Evolutionary conservation across 2,888 invertebrate genomes (phyloP), one percentile per base, ranked within the genome.

Genomic region (Meganola albula): DNA sequence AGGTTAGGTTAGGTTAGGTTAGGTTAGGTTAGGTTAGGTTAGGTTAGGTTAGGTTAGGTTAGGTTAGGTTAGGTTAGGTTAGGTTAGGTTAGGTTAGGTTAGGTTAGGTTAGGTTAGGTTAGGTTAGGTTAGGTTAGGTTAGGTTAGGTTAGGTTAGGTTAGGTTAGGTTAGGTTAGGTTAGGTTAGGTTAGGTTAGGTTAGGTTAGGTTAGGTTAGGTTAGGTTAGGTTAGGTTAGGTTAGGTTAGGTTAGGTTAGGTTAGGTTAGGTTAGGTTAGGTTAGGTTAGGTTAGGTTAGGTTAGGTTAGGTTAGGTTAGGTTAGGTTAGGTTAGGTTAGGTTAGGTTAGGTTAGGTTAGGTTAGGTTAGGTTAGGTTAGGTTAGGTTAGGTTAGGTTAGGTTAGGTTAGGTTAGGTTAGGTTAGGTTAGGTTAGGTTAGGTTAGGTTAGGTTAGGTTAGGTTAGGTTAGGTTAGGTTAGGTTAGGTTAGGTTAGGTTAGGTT

Each of bases 101-200:
- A 29, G 35, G 53, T 32, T 46, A 27, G 48, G 44, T 31, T 43
- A 30, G 47, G 48, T 34, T 53, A 34, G 45, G 48, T 34, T 50
- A 34, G 40, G 41, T 34, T 50, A 31, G 38, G 36, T 36, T 50
- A 36, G 36, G 36, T 24, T 35, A 31, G 36, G 36, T 20, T 36
- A 16, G 36, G 27, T 27, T 27, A 27, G 27, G 27, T 27, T 27
- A 27, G 27, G 27, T 27, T 27, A 27, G 27, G 27, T 27, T 27
- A 27, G 27, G 27, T 27, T 27, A 27, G 27, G 27, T 27, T 27
- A 27, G 27, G 27, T 27, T 27, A 27, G 27, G 27, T 27, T 27
- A 27, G 27, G 27, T 27, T 27, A 27, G 38, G 39, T 40, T 40
- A 28, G 41, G 40, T 34, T 37, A 36, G 35, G 40, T 36, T 44